Evolutionary conservation across 2,888 invertebrate genomes (phyloP).

Genomic region (Frankliniella intonsa): DNA sequence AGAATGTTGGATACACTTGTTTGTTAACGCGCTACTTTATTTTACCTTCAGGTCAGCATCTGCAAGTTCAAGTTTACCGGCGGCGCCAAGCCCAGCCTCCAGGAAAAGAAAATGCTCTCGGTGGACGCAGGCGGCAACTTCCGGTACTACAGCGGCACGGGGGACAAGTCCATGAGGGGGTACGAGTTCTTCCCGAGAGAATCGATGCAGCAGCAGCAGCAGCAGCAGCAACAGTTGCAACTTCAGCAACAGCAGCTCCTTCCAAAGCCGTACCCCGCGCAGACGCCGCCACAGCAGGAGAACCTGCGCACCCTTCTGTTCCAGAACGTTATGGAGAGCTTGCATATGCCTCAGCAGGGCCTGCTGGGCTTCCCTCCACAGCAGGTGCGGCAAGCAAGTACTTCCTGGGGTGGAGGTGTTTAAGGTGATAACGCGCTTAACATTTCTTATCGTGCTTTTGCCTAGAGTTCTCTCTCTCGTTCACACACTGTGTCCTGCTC

Average conservation of each 20-base stretch:
- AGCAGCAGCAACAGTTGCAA: neutral
- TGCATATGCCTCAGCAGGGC: neutral
- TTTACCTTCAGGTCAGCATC: slow-evolving; percentile 61
- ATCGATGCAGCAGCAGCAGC: slow-evolving; percentile 55
- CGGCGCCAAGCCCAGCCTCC: slow-evolving; percentile 79
- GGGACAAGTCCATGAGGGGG: slow-evolving; percentile 69
- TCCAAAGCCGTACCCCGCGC: neutral
- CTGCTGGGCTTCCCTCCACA: slow-evolving; percentile 8
- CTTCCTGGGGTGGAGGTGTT: slow-evolving; percentile 20
- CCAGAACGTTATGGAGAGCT: slow-evolving; percentile 26
- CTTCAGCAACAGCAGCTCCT: slow-evolving; percentile 2
- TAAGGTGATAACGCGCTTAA: slow-evolving; percentile 32
- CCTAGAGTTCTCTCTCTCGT: too few relatives aligned
- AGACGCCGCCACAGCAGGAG: neutral
- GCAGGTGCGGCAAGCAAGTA: slow-evolving; percentile 24
- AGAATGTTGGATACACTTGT: neutral
- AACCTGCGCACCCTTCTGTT: slow-evolving; percentile 43
- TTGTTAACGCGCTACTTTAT: neutral
- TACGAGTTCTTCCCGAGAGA: slow-evolving; percentile 75
- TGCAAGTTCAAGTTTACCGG: slow-evolving; percentile 93
- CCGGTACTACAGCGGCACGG: slow-evolving; percentile 79
- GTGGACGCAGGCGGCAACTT: slow-evolving; percentile 87
- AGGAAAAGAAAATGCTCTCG: slow-evolving; percentile 88
- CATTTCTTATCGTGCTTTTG: too few relatives aligned
- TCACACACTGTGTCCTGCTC: too few relatives aligned